Conservation (phyloP, 2,797 vertebrate genomes). For the Cynopterus sphinx region DNA sequence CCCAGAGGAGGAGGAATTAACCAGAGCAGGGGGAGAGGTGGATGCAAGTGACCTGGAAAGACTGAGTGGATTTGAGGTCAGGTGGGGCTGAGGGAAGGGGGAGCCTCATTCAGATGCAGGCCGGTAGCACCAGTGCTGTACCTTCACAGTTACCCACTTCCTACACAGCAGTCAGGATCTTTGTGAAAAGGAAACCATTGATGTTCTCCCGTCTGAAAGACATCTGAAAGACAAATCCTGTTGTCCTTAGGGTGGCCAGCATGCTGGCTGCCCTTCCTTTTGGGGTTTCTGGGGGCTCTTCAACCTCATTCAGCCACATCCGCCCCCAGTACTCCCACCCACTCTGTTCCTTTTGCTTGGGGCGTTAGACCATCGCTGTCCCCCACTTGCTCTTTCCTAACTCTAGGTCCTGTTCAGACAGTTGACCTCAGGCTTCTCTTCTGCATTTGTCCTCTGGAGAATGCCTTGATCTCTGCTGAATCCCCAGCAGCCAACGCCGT, state of each 20-base stretch:
- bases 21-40: neutral
- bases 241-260: neutral
- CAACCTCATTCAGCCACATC: neutral
- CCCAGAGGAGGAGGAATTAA: neutral
- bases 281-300: neutral
- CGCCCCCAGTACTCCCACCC: rapidly evolving
- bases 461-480: neutral
- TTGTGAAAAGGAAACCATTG: neutral
- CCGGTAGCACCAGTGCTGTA: rapidly evolving
- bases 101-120: neutral
- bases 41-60: neutral
- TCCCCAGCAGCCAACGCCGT: neutral
- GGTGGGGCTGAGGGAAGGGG: neutral
- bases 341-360: neutral
- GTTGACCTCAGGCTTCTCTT: neutral
- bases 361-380: rapidly evolving
- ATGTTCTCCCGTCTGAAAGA: neutral
- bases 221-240: neutral
- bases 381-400: neutral
- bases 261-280: neutral
- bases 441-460: neutral
- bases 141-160: neutral
- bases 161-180: neutral
- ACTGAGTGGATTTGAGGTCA: neutral
- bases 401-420: neutral